Conservation (phyloP, 2,797 vertebrate genomes). For the Etheostoma perlongum region DNA sequence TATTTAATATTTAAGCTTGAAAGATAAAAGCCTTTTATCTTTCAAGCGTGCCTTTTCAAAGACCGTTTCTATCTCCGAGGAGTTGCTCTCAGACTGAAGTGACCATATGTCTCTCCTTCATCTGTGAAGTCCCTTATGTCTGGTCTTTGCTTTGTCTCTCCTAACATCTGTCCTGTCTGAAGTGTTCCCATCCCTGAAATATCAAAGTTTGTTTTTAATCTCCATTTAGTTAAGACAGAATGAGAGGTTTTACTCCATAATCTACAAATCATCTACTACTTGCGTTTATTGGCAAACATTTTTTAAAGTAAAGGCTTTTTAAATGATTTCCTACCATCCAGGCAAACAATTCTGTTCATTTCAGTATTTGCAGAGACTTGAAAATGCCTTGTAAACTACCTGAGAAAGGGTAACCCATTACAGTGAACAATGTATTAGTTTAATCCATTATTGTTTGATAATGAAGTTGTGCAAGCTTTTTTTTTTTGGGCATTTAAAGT, state of each 20-base stretch:
- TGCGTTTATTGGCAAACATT: background rate
- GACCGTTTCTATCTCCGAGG: background rate
- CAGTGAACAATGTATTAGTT: background rate
- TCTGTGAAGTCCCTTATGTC: background rate
- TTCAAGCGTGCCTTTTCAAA: background rate
- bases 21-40: background rate
- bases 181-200: background rate
- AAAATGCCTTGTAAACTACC: background rate
- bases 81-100: background rate
- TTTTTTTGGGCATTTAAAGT: no score
- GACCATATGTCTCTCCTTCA: slow-evolving; percentile 10
- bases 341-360: background rate
- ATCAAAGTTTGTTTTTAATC: background rate
- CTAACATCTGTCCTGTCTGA: background rate
- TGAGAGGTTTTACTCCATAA: background rate
- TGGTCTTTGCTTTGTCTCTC: background rate
- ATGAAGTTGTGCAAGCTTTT: background rate
- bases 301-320: background rate
- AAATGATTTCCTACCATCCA: background rate
- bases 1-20: no score
- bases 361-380: background rate
- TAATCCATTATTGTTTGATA: background rate
- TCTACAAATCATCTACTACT: background rate
- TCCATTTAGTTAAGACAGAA: no score
- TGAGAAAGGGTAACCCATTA: background rate